Base-by-base conservation (phyloP, 1,140 invertebrate genomes). In the Atta texana region DNA sequence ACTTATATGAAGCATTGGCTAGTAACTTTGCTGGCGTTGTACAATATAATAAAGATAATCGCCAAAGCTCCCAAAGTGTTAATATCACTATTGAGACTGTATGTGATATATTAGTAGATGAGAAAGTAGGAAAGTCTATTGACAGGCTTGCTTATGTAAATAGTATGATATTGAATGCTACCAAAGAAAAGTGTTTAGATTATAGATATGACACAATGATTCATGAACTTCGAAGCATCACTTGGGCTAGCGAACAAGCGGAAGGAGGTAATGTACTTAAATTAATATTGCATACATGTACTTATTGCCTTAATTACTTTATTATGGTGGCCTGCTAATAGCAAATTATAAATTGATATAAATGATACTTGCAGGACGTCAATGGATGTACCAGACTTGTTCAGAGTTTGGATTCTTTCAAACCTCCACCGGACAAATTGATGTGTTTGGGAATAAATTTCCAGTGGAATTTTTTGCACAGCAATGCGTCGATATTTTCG, bases 381-480 rank as follows among this genome's bases (percentile, higher is more conserved):
- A 98, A 92, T 99, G 98, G 98, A 97, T 96, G n/a, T 99, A 98
- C 93, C 98, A 99, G 94, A 99, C 98, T 0, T 99, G 98, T 93
- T 98, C 97, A 21, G 98, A 99, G 94, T 99, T 99, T 94, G 98
- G 98, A 31, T 99, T 98, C 92, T 99, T 97, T 94, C 98, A 99
- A 96, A 98, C 98, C 0, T 98, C 98, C 0, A 97, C 97, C 16
- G 96, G 96, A 3, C 95, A 96, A 39, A 95, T 96, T 0, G 96
- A 97, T 90, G 96, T 98, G 16, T 99, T 99, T 93, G 97, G 98
- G 0, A 95, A 97, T 91, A 95, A 96, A 16, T 98, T 99, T 87
- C 96, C 97, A 0, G 92, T 98, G 0, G 96, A 97, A 31, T 99
- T 98, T 93, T 99, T 97, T 89, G 95, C 97, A 49, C 95, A 98